Evolutionary conservation across 2,888 invertebrate genomes (phyloP).

Genomic region (Caenorhabditis zanzibari): DNA sequence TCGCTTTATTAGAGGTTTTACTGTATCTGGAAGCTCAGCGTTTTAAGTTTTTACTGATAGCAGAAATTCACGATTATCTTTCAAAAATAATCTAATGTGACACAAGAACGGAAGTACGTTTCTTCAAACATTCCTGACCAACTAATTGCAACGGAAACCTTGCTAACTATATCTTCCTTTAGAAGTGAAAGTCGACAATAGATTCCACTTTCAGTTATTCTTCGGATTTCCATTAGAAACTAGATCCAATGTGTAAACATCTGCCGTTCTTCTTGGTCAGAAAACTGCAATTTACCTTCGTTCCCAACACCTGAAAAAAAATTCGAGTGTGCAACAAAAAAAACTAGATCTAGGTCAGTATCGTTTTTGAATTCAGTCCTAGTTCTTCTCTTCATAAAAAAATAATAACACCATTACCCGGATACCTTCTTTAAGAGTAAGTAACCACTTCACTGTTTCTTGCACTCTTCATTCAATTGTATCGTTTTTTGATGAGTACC

Average conservation of each 20-base stretch:
- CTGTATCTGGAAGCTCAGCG: no score
- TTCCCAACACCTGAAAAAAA: neutral
- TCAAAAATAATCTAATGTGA: no score
- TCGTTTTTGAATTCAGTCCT: slow-evolving; percentile 28
- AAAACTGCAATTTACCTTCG: no score
- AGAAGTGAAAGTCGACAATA: neutral
- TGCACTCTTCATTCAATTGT: slow-evolving; percentile 43
- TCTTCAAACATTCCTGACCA: no score
- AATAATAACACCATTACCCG: slow-evolving; percentile 27
- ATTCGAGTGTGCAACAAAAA: no score
- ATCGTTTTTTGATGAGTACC: slow-evolving; percentile 44
- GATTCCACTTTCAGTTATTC: slow-evolving; percentile 4
- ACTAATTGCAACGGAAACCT: slow-evolving; percentile 3
- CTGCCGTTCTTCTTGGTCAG: neutral
- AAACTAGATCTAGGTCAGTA: slow-evolving; percentile 8
- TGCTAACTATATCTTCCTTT: neutral
- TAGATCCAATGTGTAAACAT: neutral
- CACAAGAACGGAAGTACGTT: no score
- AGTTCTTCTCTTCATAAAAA: slow-evolving; percentile 5
- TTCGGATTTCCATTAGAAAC: neutral
- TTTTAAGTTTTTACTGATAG: no score
- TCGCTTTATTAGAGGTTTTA: no score
- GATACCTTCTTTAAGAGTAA: slow-evolving; percentile 25
- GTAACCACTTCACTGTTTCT: slow-evolving; percentile 36
- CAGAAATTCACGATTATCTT: no score